Base-by-base conservation (phyloP, 2,888 invertebrate genomes). In the Smittia sp. region DNA sequence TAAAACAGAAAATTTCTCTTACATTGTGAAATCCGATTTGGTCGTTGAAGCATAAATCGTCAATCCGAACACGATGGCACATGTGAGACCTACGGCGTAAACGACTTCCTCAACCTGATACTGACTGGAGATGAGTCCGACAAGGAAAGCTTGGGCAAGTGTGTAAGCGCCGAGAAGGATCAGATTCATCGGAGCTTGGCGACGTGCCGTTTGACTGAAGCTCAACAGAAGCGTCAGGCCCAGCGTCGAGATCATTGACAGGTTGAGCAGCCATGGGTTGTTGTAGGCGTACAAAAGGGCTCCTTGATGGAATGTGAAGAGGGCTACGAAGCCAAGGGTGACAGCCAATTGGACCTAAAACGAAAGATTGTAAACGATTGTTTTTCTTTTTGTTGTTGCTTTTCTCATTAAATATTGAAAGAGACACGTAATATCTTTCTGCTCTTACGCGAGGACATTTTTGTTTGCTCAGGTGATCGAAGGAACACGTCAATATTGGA, bases 261-360 rank as follows among this genome's bases (percentile, higher is more conserved):
- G 81, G 87, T 88, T 89, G 82, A 91, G 87, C 58, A 93, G 79
- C 78, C 84, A 86, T 0, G 83, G 78, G 78, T 92, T 86, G 0
- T 46, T 1, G 0, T 69, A 76, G 0, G 89, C 89, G 84, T 87
- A 94, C 0, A 77, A 0, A 77, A 85, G 84, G 0, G 92, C 90
- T 0, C 85, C 85, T 41, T 79, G 68, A 79, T 92, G 89, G 80
- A 87, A 90, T 62, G 90, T 81, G 80, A 96, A 94, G 75, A 93
- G 82, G 0, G 89, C 85, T 75, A 96, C 92, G 81, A 96, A 88
- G 0, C 85, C 86, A 77, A 92, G 83, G 0, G 96, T 93, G 70
- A 96, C 86, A 7, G 89, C 78, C 74, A 98, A 85, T 83, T 98
- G 97, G 24, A 87, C 85, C 90, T 93, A 83, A n/a, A 85, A 69